Conservation (phyloP, 2,888 invertebrate species). For the Prenolepis imparis region DNA sequence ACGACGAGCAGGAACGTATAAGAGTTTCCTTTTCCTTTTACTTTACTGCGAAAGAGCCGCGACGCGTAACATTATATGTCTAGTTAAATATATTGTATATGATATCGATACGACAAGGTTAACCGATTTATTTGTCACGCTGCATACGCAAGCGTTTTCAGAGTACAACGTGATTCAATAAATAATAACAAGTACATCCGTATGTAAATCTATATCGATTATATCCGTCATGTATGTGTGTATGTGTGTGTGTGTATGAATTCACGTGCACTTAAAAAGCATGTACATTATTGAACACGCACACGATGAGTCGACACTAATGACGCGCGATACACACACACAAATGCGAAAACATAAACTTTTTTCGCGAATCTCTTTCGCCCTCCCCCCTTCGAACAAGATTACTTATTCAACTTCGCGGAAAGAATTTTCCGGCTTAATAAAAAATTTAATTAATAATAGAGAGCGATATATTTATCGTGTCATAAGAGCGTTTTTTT, state of each 20-base stretch:
- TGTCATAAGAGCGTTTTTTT: neutral
- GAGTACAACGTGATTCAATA: neutral
- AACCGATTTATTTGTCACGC: slow-evolving; percentile 32
- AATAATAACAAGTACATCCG: slow-evolving; percentile 12
- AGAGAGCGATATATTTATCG: neutral
- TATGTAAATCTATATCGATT: neutral
- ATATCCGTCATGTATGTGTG: neutral
- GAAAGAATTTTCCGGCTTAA: neutral
- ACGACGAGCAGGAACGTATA: neutral
- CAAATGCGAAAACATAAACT: neutral
- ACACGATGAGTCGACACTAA: neutral
- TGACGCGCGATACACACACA: neutral
- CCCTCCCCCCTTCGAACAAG: neutral
- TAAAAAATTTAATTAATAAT: neutral
- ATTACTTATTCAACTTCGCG: neutral
- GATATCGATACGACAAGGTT: slow-evolving; percentile 11
- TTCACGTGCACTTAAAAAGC: neutral
- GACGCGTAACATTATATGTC: slow-evolving; percentile 9
- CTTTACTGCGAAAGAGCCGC: neutral
- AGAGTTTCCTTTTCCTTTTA: neutral
- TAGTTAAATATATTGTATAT: slow-evolving; percentile 1
- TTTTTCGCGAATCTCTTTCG: neutral
- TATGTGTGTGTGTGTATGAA: neutral
- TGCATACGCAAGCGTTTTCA: slow-evolving; percentile 15
- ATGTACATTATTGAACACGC: neutral